phyloP scores from a whole-genome alignment of 2,888 invertebrate genomes.

The Cantharis rustica region DNA sequence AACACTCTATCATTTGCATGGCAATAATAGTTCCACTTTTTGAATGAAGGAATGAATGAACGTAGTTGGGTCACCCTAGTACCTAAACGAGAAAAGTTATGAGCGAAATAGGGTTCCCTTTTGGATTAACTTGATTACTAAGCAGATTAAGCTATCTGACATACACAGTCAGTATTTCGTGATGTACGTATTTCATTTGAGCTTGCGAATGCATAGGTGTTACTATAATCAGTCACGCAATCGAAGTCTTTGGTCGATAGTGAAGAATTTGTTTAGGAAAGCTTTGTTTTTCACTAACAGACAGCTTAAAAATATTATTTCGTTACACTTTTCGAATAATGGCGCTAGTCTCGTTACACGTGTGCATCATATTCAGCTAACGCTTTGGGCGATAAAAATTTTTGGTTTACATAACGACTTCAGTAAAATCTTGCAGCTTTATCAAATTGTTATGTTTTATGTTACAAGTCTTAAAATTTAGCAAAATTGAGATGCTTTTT shows the following conservation, averaged over 20 bases:
- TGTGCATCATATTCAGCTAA: slow-evolving; percentile 3
- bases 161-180: not conserved
- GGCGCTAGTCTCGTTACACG: not conserved
- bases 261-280: not conserved
- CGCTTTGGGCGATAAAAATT: slow-evolving; percentile 6
- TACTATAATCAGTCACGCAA: not conserved
- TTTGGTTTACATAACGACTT: slow-evolving; percentile 8
- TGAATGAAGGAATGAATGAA: not conserved
- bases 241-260: not conserved
- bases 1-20: not conserved
- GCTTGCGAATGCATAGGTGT: not conserved
- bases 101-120: not conserved
- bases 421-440: slow-evolving; percentile 1
- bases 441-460: slow-evolving; percentile 10
- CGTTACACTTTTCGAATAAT: not conserved
- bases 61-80: not conserved
- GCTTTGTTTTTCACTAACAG: not conserved
- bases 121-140: not conserved
- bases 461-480: slow-evolving; percentile 1
- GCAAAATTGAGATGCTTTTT: slow-evolving; percentile 2
- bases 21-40: not conserved
- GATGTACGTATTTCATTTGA: not conserved
- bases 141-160: not conserved
- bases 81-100: not conserved
- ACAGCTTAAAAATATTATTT: not conserved